Base-by-base conservation (phyloP, 1,140 invertebrate genomes). In the Antheraea mylitta region DNA sequence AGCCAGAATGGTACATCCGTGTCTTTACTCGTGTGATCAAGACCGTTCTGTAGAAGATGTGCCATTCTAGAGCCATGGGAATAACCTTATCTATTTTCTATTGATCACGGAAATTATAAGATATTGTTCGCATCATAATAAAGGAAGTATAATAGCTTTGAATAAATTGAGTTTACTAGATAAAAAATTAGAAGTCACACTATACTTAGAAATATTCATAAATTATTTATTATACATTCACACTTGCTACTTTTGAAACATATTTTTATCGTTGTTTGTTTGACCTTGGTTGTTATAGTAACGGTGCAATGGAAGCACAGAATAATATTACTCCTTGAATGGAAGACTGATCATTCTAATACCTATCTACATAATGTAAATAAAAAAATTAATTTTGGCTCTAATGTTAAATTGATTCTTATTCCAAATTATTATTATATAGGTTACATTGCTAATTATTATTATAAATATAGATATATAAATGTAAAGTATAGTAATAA, bases 211-310 rank as follows among this genome's bases (percentile, higher is more conserved):
- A 42, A 2, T 42, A 45, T 42, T 74, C 79, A 72, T 79, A 71
- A 77, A 75, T 73, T 74, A 75, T 78, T 72, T 76, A 69, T 75
- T 63, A 42, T 74, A 68, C 69, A 79, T 77, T 76, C 70, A 72
- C 80, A 91, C 84, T 89, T 86, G 84, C 74, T 75, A 87, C 83
- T 87, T 91, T 91, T 85, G 82, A 86, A 89, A 84, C 79, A 84
- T 86, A 82, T 80, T 83, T 80, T 87, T 89, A 78, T 69, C 82
- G 80, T 79, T 87, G 83, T 90, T 86, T 91, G 90, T 92, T 92
- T 89, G 89, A 86, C 87, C 84, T 92, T 91, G 85, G 89, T 92
- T 77, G 72, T 81, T 70, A 85, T 87, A 64, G 80, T 68, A 58
- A 70, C 63, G 2, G 22, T 30, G 22, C 22, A 30, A 30, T 30